phyloP scores from a whole-genome alignment of 2,113 vertebrate species.

The Spheniscus mendiculus region DNA sequence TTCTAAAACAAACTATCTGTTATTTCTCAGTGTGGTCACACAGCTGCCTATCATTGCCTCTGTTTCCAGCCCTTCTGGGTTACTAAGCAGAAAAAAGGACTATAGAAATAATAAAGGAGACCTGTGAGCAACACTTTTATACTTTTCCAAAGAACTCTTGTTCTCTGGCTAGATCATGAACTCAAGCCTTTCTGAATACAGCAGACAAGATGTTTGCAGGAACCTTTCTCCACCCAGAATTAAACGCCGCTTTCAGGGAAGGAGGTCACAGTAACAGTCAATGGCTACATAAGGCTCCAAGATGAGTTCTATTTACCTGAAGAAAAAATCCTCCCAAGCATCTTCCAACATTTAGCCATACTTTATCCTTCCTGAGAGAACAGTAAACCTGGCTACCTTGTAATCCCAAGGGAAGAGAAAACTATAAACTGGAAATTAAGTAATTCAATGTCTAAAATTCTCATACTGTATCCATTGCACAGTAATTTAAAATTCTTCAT shows the following conservation, averaged over 20 bases:
- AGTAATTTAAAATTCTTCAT: background rate
- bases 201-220: background rate
- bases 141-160: background rate
- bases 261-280: background rate
- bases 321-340: background rate
- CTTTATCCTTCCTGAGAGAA: background rate
- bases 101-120: background rate
- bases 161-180: background rate
- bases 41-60: background rate
- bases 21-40: background rate
- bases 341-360: background rate
- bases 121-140: background rate
- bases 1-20: background rate
- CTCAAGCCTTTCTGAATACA: background rate
- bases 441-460: background rate
- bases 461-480: background rate
- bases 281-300: fast-evolving
- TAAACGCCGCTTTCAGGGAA: background rate
- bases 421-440: background rate
- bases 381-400: background rate
- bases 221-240: background rate
- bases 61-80: background rate
- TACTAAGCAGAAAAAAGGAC: background rate
- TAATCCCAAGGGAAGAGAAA: background rate
- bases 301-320: background rate